Base-by-base conservation (phyloP, 2,113 vertebrate species). In the Pionites leucogaster region DNA sequence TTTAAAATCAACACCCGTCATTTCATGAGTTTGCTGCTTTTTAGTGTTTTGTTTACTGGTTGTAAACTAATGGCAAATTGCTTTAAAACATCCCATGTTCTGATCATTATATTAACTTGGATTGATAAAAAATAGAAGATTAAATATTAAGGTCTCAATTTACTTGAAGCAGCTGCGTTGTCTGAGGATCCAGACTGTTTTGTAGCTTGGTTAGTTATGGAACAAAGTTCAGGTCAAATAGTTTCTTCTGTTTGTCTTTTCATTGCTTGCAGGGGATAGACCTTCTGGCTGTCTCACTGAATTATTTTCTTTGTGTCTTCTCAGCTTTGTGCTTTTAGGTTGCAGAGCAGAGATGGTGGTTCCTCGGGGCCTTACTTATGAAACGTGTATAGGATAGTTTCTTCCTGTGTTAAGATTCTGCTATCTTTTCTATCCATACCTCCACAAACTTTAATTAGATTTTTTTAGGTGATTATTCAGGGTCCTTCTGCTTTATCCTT, bases 361-460 rank as follows among this genome's bases (percentile, higher is more conserved):
- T 89, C 72, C 2, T 2, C 37, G 9, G 33, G 18, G 10, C 8
- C 4, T n/a, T 71, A 9, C 15, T 55, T 79, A 14, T 0, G 5
- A 74, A 77, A 57, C 13, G 6, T 20, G 3, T 33, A 4, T 27
- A 24, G 41, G 16, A 72, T 79, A 13, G 87, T 35, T 59, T 82
- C 27, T 87, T 84, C 33, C 16, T 90, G 5, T 64, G 4, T 53
- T 50, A 67, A 82, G 62, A 60, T 44, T 64, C 25, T 86, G 0
- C 41, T 65, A 35, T 52, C 28, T 93, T 86, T 82, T 60, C 33
- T 49, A 16, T 82, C 6, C 13, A 9, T 69, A 9, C 24, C 17
- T n/a, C 20, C 8, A 11, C 12, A 49, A 22, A 64, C 35, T 86
- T 83, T 77, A 83, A 60, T 78, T 67, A 31, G 33, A 11, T 57